Evolutionary conservation across 2,113 vertebrate genomes (phyloP).

Genomic region (Lepidothrix coronata): DNA sequence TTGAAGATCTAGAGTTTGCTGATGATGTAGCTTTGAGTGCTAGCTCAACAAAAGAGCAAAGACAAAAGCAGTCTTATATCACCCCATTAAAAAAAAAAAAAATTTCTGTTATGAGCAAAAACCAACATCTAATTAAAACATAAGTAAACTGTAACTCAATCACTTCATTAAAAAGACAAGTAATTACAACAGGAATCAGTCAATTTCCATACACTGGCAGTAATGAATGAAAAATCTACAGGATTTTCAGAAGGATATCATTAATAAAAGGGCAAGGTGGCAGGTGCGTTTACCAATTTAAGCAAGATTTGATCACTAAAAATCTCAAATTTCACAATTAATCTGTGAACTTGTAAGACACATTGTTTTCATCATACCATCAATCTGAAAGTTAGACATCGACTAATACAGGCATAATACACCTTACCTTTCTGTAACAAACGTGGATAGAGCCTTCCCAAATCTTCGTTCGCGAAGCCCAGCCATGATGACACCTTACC

Average conservation of each 20-base stretch:
- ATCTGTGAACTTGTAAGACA: neutral
- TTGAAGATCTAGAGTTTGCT: neutral
- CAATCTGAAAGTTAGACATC: neutral
- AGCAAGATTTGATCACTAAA: neutral
- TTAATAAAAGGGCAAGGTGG: neutral
- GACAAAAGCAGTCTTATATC: neutral
- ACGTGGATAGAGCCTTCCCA: too few species aligned
- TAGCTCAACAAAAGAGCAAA: neutral
- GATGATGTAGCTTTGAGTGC: neutral
- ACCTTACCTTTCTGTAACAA: neutral
- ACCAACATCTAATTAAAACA: neutral
- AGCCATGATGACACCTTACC: neutral
- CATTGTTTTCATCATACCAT: neutral
- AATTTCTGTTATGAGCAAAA: neutral
- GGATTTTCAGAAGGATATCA: neutral
- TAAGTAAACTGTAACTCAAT: neutral
- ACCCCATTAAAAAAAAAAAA: accelerated
- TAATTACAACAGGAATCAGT: neutral
- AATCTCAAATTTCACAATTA: neutral
- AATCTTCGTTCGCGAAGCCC: too few species aligned
- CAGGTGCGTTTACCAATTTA: neutral
- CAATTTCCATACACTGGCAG: neutral
- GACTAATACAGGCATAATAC: neutral
- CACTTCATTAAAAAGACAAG: neutral
- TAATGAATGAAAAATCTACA: neutral